Conservation (phyloP, 2,888 invertebrate species). For the Cataglyphis albicans region DNA sequence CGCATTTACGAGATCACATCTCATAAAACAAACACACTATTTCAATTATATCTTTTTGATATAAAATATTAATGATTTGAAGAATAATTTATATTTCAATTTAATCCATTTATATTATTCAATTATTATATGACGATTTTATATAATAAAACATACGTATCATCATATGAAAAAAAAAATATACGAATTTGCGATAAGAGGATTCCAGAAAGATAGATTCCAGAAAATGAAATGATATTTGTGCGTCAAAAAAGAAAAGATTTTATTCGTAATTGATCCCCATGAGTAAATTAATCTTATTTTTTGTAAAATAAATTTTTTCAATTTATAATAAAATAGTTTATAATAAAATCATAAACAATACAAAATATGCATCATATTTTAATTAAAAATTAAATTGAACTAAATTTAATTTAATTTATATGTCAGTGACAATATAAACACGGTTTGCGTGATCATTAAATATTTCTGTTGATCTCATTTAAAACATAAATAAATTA, state of each 20-base stretch:
- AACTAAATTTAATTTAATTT: background rate
- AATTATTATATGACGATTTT: background rate
- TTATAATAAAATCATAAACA: background rate
- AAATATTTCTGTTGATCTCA: background rate
- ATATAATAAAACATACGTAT: background rate
- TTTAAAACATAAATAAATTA: background rate
- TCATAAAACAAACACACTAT: too few species aligned
- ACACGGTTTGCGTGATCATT: background rate
- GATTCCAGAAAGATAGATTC: background rate
- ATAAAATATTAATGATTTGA: background rate
- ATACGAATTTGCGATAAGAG: background rate
- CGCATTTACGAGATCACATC: background rate
- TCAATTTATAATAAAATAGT: background rate
- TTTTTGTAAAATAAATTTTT: background rate
- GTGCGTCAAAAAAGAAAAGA: background rate
- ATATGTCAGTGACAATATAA: background rate
- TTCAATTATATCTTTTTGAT: background rate
- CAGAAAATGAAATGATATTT: background rate
- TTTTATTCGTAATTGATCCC: conserved; percentile 2
- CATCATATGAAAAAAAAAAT: background rate
- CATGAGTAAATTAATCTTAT: background rate
- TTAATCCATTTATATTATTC: background rate
- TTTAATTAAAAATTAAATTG: background rate
- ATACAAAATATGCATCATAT: background rate
- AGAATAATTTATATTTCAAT: background rate